These are phyloP conservation scores for Polydrusus pterygomalis DNA, from an alignment of 2,888 invertebrate species.

Conservation along the genomic window DNA sequence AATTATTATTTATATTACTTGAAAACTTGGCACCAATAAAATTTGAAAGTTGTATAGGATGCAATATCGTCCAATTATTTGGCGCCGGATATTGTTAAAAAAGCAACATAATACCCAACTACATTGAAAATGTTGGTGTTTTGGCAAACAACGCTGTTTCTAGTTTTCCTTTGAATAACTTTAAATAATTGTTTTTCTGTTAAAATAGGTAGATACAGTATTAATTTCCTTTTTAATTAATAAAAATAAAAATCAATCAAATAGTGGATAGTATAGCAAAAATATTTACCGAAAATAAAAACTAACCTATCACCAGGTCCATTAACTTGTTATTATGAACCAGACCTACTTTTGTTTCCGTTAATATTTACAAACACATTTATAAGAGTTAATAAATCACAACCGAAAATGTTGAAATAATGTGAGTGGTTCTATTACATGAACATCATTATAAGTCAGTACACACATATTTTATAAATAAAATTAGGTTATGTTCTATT, in stretches of 20 bases:
- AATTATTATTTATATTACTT: neutral
- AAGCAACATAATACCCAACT: neutral
- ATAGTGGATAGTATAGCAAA: neutral
- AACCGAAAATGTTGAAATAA: constrained; percentile 4
- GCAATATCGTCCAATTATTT: neutral
- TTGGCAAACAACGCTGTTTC: neutral
- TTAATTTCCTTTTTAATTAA: no score
- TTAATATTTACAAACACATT: neutral
- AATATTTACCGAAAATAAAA: neutral
- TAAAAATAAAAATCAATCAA: no score
- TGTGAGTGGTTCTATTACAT: neutral
- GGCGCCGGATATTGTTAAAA: neutral
- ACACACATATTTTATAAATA: neutral
- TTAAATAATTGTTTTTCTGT: neutral
- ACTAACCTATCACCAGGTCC: neutral
- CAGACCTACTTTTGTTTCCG: neutral
- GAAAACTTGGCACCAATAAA: neutral
- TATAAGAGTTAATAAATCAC: neutral
- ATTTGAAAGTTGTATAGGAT: no score
- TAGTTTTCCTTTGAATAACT: neutral
- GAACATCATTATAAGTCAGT: neutral
- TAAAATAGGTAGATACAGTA: no score
- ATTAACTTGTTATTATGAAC: constrained; percentile 1
- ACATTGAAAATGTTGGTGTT: neutral
- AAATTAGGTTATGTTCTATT: neutral